phyloP scores from a whole-genome alignment of 2,113 vertebrate species.

The Elachura formosa region DNA sequence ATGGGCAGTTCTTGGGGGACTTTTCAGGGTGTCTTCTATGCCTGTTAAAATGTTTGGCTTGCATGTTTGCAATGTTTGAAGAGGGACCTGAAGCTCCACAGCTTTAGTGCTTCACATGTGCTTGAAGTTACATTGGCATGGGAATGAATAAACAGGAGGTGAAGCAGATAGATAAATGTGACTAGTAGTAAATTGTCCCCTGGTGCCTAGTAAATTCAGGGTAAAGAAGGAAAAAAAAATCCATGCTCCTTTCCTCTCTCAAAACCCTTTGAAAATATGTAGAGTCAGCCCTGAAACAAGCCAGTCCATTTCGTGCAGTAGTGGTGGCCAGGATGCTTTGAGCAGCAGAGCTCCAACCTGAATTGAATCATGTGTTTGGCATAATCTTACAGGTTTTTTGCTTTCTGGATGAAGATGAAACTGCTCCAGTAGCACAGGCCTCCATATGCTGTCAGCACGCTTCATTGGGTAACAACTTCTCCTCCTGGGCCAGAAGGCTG shows the following conservation, averaged over 20 bases:
- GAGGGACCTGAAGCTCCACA: background rate
- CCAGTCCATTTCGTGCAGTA: background rate
- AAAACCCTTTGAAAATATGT: background rate
- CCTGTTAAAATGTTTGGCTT: background rate
- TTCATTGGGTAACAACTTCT: constrained; percentile 43
- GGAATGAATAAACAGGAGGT: background rate
- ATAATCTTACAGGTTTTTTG: background rate
- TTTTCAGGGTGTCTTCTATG: background rate
- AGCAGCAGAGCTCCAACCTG: background rate
- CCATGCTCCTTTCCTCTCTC: background rate
- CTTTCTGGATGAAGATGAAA: constrained; percentile 18
- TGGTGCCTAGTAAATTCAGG: background rate
- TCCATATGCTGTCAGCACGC: constrained; percentile 39
- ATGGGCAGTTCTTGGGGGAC: background rate
- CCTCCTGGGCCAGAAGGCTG: background rate
- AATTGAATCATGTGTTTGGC: constrained; percentile 37
- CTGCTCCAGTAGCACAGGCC: constrained; percentile 3
- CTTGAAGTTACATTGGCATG: background rate
- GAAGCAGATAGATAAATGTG: background rate
- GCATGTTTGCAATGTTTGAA: background rate
- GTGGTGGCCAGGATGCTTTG: background rate
- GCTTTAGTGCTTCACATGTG: background rate
- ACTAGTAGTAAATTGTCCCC: background rate
- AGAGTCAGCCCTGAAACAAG: background rate
- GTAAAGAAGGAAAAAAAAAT: background rate